Conservation (phyloP, 2,888 invertebrate species). For the Sinhomidia bicolor region DNA sequence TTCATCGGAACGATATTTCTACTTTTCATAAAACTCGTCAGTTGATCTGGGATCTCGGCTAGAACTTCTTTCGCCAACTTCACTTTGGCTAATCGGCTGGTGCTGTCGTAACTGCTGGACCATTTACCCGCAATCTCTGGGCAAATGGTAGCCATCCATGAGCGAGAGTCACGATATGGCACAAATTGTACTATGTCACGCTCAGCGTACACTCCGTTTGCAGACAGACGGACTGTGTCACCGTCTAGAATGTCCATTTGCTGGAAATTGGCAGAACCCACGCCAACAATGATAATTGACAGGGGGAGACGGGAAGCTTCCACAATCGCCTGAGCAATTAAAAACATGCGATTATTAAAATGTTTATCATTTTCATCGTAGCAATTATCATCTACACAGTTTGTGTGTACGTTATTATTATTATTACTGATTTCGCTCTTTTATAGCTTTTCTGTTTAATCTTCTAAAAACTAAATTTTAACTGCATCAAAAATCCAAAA, state of each 20-base stretch:
- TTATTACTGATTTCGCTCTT: background rate
- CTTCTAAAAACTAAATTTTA: background rate
- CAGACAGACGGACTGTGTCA: constrained; percentile 81
- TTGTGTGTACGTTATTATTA: background rate
- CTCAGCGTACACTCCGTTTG: constrained; percentile 82
- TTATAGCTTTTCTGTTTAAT: background rate
- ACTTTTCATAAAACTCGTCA: constrained; percentile 83
- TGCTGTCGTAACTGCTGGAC: constrained; percentile 77
- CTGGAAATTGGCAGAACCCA: constrained; percentile 84
- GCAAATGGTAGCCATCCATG: constrained; percentile 78
- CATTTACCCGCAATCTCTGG: constrained; percentile 78
- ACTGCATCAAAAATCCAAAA: background rate
- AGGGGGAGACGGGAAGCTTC: constrained; percentile 84
- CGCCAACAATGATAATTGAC: constrained; percentile 85
- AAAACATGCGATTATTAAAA: background rate
- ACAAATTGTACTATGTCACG: constrained; percentile 86
- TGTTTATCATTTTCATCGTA: background rate
- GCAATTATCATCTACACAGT: background rate
- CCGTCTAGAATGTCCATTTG: constrained; percentile 84
- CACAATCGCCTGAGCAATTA: constrained; percentile 81
- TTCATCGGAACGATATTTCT: constrained; percentile 82
- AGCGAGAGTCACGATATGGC: constrained; percentile 81
- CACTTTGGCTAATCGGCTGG: constrained; percentile 77
- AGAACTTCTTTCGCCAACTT: constrained; percentile 84
- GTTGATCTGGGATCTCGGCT: constrained; percentile 84